Conservation (phyloP, 2,888 invertebrate genomes). For the Osedax fenrisi region DNA sequence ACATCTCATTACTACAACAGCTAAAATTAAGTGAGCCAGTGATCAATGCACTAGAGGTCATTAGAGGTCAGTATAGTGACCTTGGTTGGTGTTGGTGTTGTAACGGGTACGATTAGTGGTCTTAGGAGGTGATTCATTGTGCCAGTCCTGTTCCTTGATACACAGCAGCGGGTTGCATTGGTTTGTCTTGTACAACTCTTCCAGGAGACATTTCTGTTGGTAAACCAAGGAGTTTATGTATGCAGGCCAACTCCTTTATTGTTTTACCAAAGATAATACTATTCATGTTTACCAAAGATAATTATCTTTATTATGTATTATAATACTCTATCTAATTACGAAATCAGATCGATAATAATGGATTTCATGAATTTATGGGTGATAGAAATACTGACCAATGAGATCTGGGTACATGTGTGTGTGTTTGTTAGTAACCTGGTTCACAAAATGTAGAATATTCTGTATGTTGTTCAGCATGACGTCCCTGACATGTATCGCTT, state of each 20-base stretch:
- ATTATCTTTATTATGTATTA: no score
- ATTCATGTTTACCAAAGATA: no score
- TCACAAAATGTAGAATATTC: background rate
- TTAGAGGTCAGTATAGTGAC: no score
- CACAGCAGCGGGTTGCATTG: slow-evolving; percentile 61
- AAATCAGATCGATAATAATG: no score
- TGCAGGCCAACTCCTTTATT: background rate
- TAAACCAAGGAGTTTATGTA: background rate
- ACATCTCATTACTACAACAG: background rate
- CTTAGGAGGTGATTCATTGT: background rate
- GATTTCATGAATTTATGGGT: no score
- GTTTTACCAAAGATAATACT: no score
- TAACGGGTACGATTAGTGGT: background rate
- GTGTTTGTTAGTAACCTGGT: no score
- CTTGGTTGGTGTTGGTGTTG: background rate
- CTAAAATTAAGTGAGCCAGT: no score
- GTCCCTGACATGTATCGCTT: background rate
- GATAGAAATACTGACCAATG: no score
- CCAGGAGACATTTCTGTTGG: slow-evolving; percentile 60
- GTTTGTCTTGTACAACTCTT: slow-evolving; percentile 59
- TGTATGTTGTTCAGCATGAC: background rate
- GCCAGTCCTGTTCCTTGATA: slow-evolving; percentile 52
- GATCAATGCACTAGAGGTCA: no score
- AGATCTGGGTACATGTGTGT: no score
- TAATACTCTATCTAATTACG: no score